phyloP scores from a whole-genome alignment of 2,797 vertebrate species.

The Pitangus sulphuratus region DNA sequence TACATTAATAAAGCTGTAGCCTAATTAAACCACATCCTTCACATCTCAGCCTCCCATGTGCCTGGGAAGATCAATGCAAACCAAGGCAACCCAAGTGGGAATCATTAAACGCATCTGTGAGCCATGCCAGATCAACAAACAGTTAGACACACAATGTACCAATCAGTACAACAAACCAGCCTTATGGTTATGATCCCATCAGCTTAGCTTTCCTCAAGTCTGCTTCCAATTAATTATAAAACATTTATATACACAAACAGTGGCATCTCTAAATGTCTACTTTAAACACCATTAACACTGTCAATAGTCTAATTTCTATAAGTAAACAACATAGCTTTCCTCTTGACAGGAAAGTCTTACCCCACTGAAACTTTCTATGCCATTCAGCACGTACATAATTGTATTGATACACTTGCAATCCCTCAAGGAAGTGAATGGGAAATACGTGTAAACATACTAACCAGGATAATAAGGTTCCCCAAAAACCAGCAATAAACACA shows the following conservation, averaged over 20 bases:
- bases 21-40: conserved; percentile 46
- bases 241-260: conserved; percentile 3
- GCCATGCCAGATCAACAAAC: conserved; percentile 47
- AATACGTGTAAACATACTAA: not conserved
- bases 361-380: not conserved
- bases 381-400: not conserved
- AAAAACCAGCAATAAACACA: not conserved
- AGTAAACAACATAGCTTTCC: not conserved
- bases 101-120: conserved; percentile 46
- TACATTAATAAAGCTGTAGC: conserved; percentile 35
- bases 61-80: conserved; percentile 41
- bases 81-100: conserved; percentile 35
- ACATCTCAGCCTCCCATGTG: not conserved
- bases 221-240: conserved; percentile 56
- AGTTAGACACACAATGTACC: conserved; percentile 50
- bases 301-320: conserved; percentile 42
- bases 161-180: conserved; percentile 55
- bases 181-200: conserved; percentile 32
- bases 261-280: conserved; percentile 12
- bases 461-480: not conserved
- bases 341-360: not conserved
- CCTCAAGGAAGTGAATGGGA: not conserved
- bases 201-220: conserved; percentile 32
- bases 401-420: not conserved
- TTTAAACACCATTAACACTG: conserved; percentile 46